Percentiles rank a stretch among this genome's conserved stretches.
These are phyloP conservation scores for Danio aesculapii DNA, from an alignment of 2,797 vertebrate genomes.

Conservation along the genomic window DNA sequence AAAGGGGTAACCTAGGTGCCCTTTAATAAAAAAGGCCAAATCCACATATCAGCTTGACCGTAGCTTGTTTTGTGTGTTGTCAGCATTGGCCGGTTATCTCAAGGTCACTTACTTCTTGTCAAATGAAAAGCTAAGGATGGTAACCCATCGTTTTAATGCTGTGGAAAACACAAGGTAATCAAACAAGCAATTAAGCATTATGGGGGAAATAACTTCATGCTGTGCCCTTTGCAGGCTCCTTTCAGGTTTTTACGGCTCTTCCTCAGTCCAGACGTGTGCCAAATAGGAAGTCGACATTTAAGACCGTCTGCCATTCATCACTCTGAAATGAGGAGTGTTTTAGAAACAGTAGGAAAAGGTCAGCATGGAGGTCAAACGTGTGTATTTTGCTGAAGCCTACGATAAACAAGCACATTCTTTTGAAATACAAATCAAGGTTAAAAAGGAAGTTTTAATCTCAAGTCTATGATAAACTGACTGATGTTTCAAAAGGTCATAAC, in stretches of 20 bases:
- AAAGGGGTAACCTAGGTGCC: too few species aligned
- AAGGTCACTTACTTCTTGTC: slow-evolving; percentile 56
- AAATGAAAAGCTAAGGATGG: slow-evolving; percentile 46
- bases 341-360: not conserved
- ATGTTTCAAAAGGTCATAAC: slow-evolving; percentile 33
- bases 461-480: slow-evolving; percentile 10
- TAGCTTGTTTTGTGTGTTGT: slow-evolving; percentile 34
- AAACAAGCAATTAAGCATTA: slow-evolving; percentile 64
- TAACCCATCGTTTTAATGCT: slow-evolving; percentile 46
- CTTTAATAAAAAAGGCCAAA: too few species aligned
- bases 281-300: slow-evolving; percentile 40
- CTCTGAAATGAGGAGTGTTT: slow-evolving; percentile 1
- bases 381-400: slow-evolving; percentile 15
- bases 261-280: not conserved
- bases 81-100: slow-evolving; percentile 38
- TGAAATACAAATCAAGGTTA: slow-evolving; percentile 19
- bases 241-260: slow-evolving; percentile 51
- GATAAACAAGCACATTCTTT: slow-evolving; percentile 3
- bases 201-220: slow-evolving; percentile 52
- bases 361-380: slow-evolving; percentile 13
- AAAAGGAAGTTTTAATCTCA: slow-evolving; percentile 15
- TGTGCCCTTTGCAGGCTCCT: slow-evolving; percentile 35
- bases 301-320: slow-evolving; percentile 27
- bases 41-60: slow-evolving; percentile 32
- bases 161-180: slow-evolving; percentile 54